Percentiles rank a stretch among this genome's conserved stretches.
These are phyloP conservation scores for Megamerina dolium DNA, from an alignment of 2,888 invertebrate species.

Conservation along the genomic window DNA sequence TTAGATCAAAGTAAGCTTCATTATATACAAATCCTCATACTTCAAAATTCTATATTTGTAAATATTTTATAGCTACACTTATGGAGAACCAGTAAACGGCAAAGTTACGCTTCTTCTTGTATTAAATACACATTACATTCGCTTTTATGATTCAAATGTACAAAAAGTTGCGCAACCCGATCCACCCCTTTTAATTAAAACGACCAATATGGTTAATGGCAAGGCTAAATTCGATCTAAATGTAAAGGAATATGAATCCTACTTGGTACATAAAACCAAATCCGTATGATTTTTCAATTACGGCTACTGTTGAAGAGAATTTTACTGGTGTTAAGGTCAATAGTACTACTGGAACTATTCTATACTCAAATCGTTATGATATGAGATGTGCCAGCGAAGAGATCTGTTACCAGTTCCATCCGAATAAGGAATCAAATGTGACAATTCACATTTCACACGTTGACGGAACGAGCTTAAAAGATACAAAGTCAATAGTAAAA, in stretches of 20 bases:
- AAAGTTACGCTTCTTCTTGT: slow-evolving; percentile 76
- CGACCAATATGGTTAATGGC: slow-evolving; percentile 37
- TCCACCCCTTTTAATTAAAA: slow-evolving; percentile 28
- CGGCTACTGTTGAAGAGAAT: slow-evolving; percentile 85
- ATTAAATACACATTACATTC: slow-evolving; percentile 42
- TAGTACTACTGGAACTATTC: slow-evolving; percentile 63
- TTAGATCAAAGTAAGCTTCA: slow-evolving; percentile 48
- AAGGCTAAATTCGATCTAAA: slow-evolving; percentile 40
- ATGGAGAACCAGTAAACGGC: slow-evolving; percentile 78
- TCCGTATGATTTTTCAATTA: slow-evolving; percentile 51
- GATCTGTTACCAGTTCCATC: slow-evolving; percentile 83
- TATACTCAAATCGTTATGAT: slow-evolving; percentile 73
- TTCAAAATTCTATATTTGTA: neutral
- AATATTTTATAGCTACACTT: slow-evolving; percentile 54
- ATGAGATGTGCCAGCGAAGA: slow-evolving; percentile 62
- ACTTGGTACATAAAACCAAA: slow-evolving; percentile 20
- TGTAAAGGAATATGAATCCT: slow-evolving; percentile 32
- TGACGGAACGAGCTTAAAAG: slow-evolving; percentile 62
- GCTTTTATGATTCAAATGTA: slow-evolving; percentile 1
- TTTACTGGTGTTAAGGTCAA: slow-evolving; percentile 78
- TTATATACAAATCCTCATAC: neutral
- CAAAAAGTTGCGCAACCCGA: slow-evolving; percentile 20
- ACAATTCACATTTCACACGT: slow-evolving; percentile 68
- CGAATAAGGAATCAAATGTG: slow-evolving; percentile 77
- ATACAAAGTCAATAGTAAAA: slow-evolving; percentile 55